Percentiles rank a stretch among this genome's conserved stretches.
These are phyloP conservation scores for Crambe crambe DNA, from an alignment of 37 sponge, comb jelly and placozoan species.

Conservation along the genomic window DNA sequence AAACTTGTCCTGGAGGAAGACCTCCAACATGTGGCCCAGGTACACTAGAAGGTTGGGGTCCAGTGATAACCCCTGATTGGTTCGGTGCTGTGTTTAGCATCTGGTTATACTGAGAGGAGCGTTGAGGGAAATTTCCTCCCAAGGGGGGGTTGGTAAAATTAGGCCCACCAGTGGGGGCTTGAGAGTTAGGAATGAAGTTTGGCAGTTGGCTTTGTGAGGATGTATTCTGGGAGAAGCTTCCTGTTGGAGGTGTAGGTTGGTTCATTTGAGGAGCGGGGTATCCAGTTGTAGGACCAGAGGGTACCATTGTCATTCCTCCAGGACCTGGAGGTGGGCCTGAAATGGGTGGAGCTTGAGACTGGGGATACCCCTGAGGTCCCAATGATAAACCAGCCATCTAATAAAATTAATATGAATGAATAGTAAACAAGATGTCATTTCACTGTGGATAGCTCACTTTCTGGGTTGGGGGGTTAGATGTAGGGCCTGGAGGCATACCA, in stretches of 20 bases:
- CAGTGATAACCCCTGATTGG: not conserved
- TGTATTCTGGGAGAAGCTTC: not conserved
- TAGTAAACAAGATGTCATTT: not conserved
- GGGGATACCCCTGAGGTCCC: constrained; percentile 11
- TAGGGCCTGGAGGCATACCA: constrained; percentile 12
- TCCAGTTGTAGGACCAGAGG: not conserved
- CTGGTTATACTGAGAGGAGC: constrained; percentile 3
- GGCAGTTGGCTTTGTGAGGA: not conserved
- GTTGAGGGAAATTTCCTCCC: constrained; percentile 5
- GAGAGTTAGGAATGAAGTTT: not conserved
- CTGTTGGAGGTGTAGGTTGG: not conserved
- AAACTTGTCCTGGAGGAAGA: not conserved
- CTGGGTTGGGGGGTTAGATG: not conserved
- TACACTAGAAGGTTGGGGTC: not conserved
- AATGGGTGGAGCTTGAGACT: constrained; percentile 8
- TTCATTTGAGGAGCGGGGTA: not conserved
- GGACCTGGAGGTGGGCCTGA: not conserved
- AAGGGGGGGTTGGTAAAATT: not conserved
- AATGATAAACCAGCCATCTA: constrained; percentile 58
- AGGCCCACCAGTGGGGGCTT: not conserved
- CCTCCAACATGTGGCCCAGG: too few relatives aligned
- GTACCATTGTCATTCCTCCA: too few relatives aligned
- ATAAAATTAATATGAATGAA: not conserved
- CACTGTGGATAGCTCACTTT: too few relatives aligned
- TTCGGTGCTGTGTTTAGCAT: not conserved